Percentiles rank a stretch among this genome's conserved stretches.
Evolutionary conservation across 2,113 vertebrate species (phyloP).

Genomic region (Lichenostomus cassidix): DNA sequence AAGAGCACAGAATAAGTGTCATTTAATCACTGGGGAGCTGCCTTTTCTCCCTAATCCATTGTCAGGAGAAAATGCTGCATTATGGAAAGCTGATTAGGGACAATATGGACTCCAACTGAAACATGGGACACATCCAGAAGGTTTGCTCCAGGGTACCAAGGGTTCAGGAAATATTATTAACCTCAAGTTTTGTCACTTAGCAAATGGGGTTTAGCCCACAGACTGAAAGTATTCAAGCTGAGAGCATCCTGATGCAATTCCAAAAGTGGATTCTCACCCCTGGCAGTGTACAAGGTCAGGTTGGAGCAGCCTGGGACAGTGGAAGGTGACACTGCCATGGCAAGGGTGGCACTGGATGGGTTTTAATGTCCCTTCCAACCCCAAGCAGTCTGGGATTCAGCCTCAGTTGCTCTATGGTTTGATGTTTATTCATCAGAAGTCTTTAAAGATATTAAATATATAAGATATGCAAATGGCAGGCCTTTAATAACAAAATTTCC

Average conservation of each 20-base stretch:
- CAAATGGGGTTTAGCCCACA: not conserved
- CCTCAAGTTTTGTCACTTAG: not conserved
- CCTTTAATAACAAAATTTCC: not conserved
- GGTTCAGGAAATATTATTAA: not conserved
- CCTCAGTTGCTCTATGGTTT: not conserved
- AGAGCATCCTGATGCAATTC: not conserved
- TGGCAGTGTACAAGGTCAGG: not conserved
- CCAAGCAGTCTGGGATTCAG: not conserved
- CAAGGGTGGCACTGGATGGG: not conserved
- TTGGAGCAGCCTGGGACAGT: not conserved
- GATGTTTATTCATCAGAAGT: not conserved
- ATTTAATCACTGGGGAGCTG: not conserved
- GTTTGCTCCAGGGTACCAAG: not conserved
- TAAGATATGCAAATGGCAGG: not conserved
- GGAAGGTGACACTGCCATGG: not conserved
- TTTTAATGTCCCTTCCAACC: not conserved
- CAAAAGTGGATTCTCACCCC: not conserved
- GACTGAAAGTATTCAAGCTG: not conserved
- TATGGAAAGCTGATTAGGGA: not conserved
- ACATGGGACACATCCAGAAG: not conserved
- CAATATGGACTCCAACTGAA: not conserved
- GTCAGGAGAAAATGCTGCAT: not conserved
- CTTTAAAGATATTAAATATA: not conserved
- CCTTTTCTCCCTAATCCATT: not conserved
- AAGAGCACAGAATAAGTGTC: not conserved